Conservation (phyloP, 2,888 invertebrate species). For the Napeogenes sylphis region DNA sequence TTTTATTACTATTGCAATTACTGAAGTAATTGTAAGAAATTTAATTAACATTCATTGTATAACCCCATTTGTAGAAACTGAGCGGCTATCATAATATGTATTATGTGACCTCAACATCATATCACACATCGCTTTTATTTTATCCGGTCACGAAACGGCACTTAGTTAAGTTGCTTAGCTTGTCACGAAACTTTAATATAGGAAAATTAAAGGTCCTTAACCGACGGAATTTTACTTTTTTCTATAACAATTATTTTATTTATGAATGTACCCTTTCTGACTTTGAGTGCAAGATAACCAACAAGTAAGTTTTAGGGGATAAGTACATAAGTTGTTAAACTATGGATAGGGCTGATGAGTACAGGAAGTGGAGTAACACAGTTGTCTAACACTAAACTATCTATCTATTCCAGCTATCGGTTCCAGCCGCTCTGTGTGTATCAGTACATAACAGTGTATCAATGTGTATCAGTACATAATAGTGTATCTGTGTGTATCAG, state of each 20-base stretch:
- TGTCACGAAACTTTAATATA: constrained; percentile 11
- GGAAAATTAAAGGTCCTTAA: constrained; percentile 5
- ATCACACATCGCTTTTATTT: constrained; percentile 9
- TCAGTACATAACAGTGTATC: constrained; percentile 24
- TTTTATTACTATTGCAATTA: too few relatives aligned
- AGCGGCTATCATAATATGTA: constrained; percentile 7
- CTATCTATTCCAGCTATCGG: too few relatives aligned
- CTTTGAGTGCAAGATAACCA: constrained; percentile 7
- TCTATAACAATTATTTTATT: neutral
- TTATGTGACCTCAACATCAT: neutral
- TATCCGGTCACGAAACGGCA: constrained; percentile 13
- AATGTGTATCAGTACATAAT: constrained; percentile 27
- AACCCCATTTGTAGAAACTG: constrained; percentile 4
- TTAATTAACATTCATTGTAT: neutral
- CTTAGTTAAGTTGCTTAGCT: constrained; percentile 5
- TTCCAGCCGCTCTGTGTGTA: constrained; percentile 32
- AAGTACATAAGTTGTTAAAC: constrained; percentile 41
- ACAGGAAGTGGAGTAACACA: constrained; percentile 33
- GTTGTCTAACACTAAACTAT: constrained; percentile 39
- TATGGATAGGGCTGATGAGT: constrained; percentile 32
- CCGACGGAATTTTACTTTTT: constrained; percentile 1
- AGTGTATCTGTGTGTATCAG: too few relatives aligned
- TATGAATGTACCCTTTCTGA: neutral
- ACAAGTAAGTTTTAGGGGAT: constrained; percentile 31
- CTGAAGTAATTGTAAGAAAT: too few relatives aligned